Base-by-base conservation (phyloP, 2,888 invertebrate genomes). In the Stenchaetothrips biformis region DNA sequence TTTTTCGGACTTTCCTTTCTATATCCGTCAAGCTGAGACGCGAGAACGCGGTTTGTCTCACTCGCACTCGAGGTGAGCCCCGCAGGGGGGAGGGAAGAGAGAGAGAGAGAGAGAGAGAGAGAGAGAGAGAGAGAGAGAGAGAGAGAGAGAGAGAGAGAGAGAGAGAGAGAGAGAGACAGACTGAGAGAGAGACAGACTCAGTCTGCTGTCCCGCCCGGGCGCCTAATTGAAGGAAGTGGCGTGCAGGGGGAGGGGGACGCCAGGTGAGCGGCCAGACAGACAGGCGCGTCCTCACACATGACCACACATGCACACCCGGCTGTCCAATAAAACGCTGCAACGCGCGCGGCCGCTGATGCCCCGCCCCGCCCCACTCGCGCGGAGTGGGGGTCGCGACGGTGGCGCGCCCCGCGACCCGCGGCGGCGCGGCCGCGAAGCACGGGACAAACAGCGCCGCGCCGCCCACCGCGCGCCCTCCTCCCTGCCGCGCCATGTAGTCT, bases 401-500 rank as follows among this genome's bases (percentile, higher is more conserved):
- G 67, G 67, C 67, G 67, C 67, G 8, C 67, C 25, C 25, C 67
- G 67, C 67, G 67, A 25, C 59, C 18, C 59, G 59, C 59, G 59
- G 59, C 59, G 59, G 59, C 67, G 67, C 67, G 7, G 7, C 67
- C 9, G 67, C 25, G 7, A 21, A 21, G n/a, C 67, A 21, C n/a
- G 21, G 21, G 59, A 59, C 59, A 16, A 0, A 59, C 77, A 18
- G 13, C 21, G 37, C 92, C 92, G 37, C 93, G 94, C 82, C 87
- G 94, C 83, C 94, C 94, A 82, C 94, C 93, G 81, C 93, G 94
- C 37, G 94, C 93, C 87, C 93, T 92, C 85, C 92, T 92, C 27
- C 85, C 92, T 80, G 91, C 92, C 79, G 92, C 92, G 67, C 67
- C 67, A 74, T 74, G 11, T 74, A 25, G 67, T 74, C 67, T 74